Percentiles rank a stretch among this genome's conserved stretches.
phyloP scores from a whole-genome alignment of 2,797 vertebrate species.

The Gephyroberyx darwinii region DNA sequence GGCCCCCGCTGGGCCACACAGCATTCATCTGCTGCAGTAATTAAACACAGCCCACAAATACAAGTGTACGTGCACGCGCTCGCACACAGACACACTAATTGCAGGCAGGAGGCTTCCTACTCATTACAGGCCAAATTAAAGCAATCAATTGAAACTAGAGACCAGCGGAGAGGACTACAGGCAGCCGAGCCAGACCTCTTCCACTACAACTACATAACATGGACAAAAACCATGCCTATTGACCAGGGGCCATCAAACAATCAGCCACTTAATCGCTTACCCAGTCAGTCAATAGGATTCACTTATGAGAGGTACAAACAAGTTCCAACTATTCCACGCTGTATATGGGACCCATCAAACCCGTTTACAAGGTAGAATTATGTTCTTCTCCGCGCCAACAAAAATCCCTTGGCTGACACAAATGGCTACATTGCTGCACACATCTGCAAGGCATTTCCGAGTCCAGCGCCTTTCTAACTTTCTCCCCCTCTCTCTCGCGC shows the following conservation, averaged over 20 bases:
- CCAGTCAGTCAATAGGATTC: conserved; percentile 42
- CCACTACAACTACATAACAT: conserved; percentile 57
- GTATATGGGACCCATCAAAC: conserved; percentile 31
- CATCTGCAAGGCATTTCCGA: conserved; percentile 76
- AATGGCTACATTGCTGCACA: conserved; percentile 55
- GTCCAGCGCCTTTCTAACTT: conserved; percentile 37
- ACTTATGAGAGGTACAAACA: conserved; percentile 24
- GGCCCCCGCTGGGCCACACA: conserved; percentile 62
- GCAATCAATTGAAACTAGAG: conserved; percentile 75
- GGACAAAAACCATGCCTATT: conserved; percentile 36
- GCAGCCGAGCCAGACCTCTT: conserved; percentile 53
- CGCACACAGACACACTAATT: conserved; percentile 60
- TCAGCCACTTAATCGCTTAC: conserved; percentile 59
- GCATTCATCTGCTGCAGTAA: conserved; percentile 74
- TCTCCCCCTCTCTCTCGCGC: conserved; percentile 38
- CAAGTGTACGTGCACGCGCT: conserved; percentile 38
- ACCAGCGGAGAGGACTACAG: conserved; percentile 70
- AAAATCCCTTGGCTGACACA: conserved; percentile 59
- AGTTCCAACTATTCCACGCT: conserved; percentile 21
- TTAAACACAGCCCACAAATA: conserved; percentile 67
- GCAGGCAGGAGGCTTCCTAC: conserved; percentile 65
- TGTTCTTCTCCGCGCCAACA: conserved; percentile 44
- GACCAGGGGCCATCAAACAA: conserved; percentile 48
- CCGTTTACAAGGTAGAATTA: conserved; percentile 43
- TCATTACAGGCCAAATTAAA: conserved; percentile 77